A percentile compares a stretch with the other conserved stretches of the same genome.
Conservation (phyloP, 2,888 invertebrate genomes). For the Sinohyriopsis cumingii region DNA sequence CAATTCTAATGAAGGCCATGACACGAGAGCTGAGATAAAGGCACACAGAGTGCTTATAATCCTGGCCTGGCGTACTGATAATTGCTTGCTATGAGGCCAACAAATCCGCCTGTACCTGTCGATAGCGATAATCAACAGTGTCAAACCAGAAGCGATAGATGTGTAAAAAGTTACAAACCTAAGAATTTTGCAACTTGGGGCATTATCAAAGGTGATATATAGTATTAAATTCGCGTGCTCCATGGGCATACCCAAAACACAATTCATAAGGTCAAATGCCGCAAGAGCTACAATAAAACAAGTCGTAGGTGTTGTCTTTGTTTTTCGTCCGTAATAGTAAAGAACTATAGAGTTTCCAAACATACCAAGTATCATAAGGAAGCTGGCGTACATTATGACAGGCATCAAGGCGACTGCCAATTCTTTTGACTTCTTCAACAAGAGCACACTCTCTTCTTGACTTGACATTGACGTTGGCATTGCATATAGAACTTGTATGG, state of each 20-base stretch:
- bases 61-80: constrained; percentile 38
- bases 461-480: too few species aligned
- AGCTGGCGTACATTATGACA: constrained; percentile 40
- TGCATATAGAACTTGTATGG: too few species aligned
- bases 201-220: constrained; percentile 44
- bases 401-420: constrained; percentile 21
- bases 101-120: constrained; percentile 56
- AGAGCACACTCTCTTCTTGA: too few species aligned
- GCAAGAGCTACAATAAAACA: constrained; percentile 50
- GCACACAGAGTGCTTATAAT: constrained; percentile 14
- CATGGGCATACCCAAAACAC: constrained; percentile 49
- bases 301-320: constrained; percentile 46
- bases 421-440: too few species aligned
- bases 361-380: constrained; percentile 45
- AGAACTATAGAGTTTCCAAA: constrained; percentile 49
- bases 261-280: constrained; percentile 46
- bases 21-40: constrained; percentile 25
- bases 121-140: constrained; percentile 49
- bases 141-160: constrained; percentile 41
- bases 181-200: constrained; percentile 41
- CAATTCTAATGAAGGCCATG: constrained; percentile 44
- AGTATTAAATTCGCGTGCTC: constrained; percentile 51
- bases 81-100: constrained; percentile 43
- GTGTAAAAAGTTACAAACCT: constrained; percentile 47
- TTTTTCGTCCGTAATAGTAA: constrained; percentile 45